Evolutionary conservation across 2,888 invertebrate species (phyloP), one percentile per base, ranked within the genome.

Genomic region (Caenorhabditis becei): DNA sequence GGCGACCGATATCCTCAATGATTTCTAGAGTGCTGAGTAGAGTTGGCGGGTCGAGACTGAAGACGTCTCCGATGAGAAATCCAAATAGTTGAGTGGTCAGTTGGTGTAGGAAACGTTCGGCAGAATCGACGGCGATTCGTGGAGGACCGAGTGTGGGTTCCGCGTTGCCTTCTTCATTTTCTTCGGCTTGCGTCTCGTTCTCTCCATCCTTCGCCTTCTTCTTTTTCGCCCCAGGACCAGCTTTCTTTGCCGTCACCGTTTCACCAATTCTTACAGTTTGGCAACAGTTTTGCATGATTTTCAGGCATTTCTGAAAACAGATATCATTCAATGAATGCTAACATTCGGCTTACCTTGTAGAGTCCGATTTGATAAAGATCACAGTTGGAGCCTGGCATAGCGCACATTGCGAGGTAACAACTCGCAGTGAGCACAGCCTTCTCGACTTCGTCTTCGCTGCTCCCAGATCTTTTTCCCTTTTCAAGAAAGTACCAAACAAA

Each of bases 401-500:
- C 20, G 23, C 80, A 77, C 77, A 80, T 61, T n/a, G 61, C 53
- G 4, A 80, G 1, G 23, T 71, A 77, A 14, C 14, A 16, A 56
- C 54, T 28, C 0, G 75, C 80, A 5, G 69, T 54, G 8, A 41
- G 23, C 16, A 66, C 62, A 0, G 53, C 77, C 32, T 66, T 28
- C 7, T 66, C n/a, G 3, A 80, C 75, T 14, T 53, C 61, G 0
- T 66, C 71, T 20, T 62, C 35, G 0, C 59, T 28, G 23, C 71
- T 71, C 3, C 59, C 59, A 0, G 61, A 51, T 32, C 63, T 16
- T 51, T 47, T 59, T 59, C 65, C 70, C 18, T 71, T 80, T 24
- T 80, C 80, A 4, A 80, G 35, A 59, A 74, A 65, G 23, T 71
- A 65, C 70, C 70, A 80, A 11, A 71, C 26, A 37, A 77, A 51